Evolutionary conservation across 1,140 invertebrate genomes (phyloP).

Genomic region (Nilaparvata lugens): DNA sequence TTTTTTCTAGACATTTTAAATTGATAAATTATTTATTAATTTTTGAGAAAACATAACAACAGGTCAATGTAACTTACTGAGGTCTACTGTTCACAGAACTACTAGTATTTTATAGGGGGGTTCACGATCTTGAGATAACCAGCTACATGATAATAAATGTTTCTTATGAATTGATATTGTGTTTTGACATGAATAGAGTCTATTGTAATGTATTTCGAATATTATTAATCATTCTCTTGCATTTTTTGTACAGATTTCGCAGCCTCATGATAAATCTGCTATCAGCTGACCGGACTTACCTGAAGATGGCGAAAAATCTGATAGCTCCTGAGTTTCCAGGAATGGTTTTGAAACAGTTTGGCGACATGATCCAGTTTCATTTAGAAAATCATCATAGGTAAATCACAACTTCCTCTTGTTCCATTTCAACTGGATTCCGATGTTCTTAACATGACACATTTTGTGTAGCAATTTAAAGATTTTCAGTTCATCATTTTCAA

Average conservation of each 20-base stretch:
- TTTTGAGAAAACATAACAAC: no score
- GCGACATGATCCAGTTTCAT: constrained; percentile 63
- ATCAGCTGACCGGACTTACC: constrained; percentile 61
- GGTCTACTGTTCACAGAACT: no score
- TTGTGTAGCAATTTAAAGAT: neutral
- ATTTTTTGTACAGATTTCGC: constrained; percentile 35
- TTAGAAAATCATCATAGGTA: constrained; percentile 50
- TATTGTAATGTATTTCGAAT: constrained; percentile 6
- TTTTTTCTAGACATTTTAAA: no score
- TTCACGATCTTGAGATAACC: no score
- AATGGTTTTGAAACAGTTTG: constrained; percentile 55
- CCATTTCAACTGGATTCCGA: no score
- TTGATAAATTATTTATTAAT: no score
- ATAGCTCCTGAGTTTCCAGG: constrained; percentile 59
- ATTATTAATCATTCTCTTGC: constrained; percentile 1
- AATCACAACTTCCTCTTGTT: no score
- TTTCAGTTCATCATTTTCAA: neutral
- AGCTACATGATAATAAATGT: no score
- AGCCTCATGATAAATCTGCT: constrained; percentile 42
- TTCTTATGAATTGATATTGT: neutral
- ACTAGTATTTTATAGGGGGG: no score
- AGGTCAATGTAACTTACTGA: no score
- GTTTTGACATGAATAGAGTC: constrained; percentile 9
- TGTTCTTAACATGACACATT: no score
- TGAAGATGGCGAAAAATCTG: constrained; percentile 68